phyloP scores from a whole-genome alignment of 2,113 vertebrate genomes.

The Protomyctophum bolini region DNA sequence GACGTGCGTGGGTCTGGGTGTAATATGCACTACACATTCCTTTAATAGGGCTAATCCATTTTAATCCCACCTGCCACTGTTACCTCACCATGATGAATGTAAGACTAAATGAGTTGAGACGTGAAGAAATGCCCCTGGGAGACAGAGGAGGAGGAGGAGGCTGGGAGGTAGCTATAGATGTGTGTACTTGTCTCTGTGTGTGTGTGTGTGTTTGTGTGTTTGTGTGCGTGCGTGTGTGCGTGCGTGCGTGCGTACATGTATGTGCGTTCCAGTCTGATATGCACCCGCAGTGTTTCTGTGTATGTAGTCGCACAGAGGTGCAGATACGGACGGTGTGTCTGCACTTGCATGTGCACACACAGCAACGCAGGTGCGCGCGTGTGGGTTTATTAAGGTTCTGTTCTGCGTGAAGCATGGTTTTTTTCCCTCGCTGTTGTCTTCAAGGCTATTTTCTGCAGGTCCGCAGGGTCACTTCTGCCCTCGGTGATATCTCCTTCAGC shows the following conservation, averaged over 20 bases:
- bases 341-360: too few species aligned
- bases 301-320: too few species aligned
- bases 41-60: slow-evolving; percentile 83
- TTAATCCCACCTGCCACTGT: slow-evolving; percentile 84
- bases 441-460: slow-evolving; percentile 62
- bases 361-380: not conserved
- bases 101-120: slow-evolving; percentile 80
- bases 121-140: slow-evolving; percentile 76
- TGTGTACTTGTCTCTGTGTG: slow-evolving; percentile 52
- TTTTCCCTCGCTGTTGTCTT: slow-evolving; percentile 39
- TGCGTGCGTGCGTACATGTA: slow-evolving; percentile 8
- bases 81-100: slow-evolving; percentile 83
- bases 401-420: slow-evolving; percentile 45
- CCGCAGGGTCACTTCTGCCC: slow-evolving; percentile 67
- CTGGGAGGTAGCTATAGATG: slow-evolving; percentile 68
- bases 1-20: slow-evolving; percentile 39
- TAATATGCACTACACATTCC: slow-evolving; percentile 75
- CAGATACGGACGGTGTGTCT: too few species aligned
- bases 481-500: slow-evolving; percentile 71
- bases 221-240: slow-evolving; percentile 20
- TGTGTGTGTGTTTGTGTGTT: slow-evolving; percentile 38
- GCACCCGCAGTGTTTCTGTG: too few species aligned
- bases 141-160: slow-evolving; percentile 61
- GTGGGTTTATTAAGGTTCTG: slow-evolving; percentile 54
- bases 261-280: not conserved